phyloP scores from a whole-genome alignment of 2,113 vertebrate species.

The Dendropsophus ebraccatus region DNA sequence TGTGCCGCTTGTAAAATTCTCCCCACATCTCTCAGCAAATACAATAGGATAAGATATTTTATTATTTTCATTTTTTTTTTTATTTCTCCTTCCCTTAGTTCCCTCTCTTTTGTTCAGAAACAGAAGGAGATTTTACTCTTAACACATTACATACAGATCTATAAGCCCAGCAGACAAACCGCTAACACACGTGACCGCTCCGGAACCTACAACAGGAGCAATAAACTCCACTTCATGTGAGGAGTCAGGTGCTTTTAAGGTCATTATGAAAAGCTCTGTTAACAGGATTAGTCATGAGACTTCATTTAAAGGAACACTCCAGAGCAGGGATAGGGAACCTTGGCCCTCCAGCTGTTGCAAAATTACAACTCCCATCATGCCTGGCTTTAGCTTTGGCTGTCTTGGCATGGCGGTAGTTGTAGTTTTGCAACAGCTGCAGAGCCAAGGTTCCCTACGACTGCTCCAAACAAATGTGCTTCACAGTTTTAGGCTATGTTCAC shows the following conservation, averaged over 20 bases:
- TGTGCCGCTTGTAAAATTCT: background rate
- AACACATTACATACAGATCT: background rate
- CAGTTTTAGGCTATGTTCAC: too few species aligned
- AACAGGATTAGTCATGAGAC: background rate
- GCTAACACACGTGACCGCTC: background rate
- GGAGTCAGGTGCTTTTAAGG: constrained; percentile 2
- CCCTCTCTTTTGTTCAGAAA: background rate
- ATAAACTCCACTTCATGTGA: background rate
- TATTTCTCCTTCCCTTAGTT: too few species aligned
- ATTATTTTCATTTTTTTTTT: background rate
- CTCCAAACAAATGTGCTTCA: too few species aligned
- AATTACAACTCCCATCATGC: too few species aligned
- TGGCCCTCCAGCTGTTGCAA: too few species aligned
- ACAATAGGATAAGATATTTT: background rate
- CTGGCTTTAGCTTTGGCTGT: too few species aligned
- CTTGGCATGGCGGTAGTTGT: too few species aligned
- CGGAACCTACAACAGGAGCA: background rate
- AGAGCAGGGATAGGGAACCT: too few species aligned
- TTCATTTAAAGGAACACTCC: background rate
- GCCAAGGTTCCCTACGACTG: too few species aligned
- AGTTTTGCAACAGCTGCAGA: too few species aligned
- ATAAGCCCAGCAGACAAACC: background rate
- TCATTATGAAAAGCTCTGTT: background rate
- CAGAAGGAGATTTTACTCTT: background rate
- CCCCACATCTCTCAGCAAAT: background rate